These are phyloP conservation scores for Salvelinus fontinalis DNA, from an alignment of 2,113 vertebrate species.

Conservation along the genomic window DNA sequence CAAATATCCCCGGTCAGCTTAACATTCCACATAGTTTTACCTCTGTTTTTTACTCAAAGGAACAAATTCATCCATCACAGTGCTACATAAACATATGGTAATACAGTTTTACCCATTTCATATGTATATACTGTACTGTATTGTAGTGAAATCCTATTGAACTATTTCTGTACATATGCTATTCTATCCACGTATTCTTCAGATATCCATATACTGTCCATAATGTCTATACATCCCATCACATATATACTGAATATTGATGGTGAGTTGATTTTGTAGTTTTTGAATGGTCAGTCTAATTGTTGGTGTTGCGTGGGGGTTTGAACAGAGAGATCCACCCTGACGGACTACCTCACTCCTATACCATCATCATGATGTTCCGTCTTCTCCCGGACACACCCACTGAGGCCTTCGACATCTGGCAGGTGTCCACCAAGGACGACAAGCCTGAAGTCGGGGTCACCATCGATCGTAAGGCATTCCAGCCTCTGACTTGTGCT, in stretches of 20 bases:
- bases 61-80: not conserved
- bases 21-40: conserved; percentile 2
- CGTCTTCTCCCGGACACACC: conserved; percentile 90
- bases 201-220: no score
- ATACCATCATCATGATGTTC: conserved; percentile 92
- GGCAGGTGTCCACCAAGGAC: conserved; percentile 92
- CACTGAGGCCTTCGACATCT: conserved; percentile 89
- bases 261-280: conserved; percentile 1
- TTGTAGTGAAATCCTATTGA: no score
- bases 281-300: conserved; percentile 10
- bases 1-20: conserved; percentile 7
- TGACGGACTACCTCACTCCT: conserved; percentile 84
- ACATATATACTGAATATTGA: no score
- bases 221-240: no score
- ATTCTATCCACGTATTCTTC: no score
- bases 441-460: conserved; percentile 91
- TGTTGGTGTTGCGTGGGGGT: not conserved
- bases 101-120: no score
- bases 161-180: no score
- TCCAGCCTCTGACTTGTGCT: not conserved
- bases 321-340: conserved; percentile 89
- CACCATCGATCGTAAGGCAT: conserved; percentile 86
- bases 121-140: no score
- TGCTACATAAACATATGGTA: not conserved
- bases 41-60: not conserved